phyloP scores from a whole-genome alignment of 2,113 vertebrate species.

The Tupaia chinensis region DNA sequence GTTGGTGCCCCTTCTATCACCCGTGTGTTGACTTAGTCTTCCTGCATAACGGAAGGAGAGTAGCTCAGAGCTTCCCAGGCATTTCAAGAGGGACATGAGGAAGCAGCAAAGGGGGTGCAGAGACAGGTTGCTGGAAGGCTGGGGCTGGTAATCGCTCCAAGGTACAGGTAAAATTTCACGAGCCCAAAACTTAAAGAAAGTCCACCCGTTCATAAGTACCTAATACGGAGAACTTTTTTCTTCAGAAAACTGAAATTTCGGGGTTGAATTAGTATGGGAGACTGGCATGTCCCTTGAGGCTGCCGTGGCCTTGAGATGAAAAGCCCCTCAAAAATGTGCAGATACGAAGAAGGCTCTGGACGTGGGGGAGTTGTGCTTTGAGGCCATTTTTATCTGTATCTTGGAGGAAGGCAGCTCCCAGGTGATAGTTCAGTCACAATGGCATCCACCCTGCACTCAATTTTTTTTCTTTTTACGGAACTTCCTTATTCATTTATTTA shows the following conservation, averaged over 20 bases:
- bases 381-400: background rate
- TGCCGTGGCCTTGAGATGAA: background rate
- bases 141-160: background rate
- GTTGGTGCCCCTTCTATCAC: too few species aligned
- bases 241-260: background rate
- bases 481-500: too few species aligned
- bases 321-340: background rate
- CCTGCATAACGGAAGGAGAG: background rate
- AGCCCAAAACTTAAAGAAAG: background rate
- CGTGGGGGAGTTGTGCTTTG: background rate
- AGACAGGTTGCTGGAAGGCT: background rate
- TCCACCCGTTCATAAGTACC: background rate
- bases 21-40: background rate
- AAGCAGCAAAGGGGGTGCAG: background rate
- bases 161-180: background rate
- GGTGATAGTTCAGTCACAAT: background rate
- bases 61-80: background rate
- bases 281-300: background rate
- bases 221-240: background rate
- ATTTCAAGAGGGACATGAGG: background rate
- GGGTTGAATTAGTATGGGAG: background rate
- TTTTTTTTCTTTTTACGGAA: background rate
- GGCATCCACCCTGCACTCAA: too few species aligned
- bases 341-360: background rate
- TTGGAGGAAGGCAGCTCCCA: background rate